phyloP scores from a whole-genome alignment of 2,888 invertebrate genomes.

The Zaprionus obscuricornis region DNA sequence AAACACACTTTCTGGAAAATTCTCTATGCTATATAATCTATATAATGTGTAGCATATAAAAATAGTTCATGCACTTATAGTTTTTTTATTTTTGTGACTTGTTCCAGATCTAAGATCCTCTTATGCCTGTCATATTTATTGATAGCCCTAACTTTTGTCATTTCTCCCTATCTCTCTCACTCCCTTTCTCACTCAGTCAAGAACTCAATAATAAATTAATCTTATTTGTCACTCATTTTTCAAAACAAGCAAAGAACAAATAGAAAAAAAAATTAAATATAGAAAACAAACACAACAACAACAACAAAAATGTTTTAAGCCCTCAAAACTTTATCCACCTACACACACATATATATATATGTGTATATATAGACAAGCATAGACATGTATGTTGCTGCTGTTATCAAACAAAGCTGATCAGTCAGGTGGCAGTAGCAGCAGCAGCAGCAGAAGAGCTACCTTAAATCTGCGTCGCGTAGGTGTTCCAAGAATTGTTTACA shows the following conservation, averaged over 20 bases:
- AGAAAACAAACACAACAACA: constrained; percentile 4
- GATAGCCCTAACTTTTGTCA: constrained; percentile 38
- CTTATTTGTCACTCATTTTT: constrained; percentile 76
- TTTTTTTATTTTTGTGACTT: constrained; percentile 23
- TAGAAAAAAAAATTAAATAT: too few species aligned
- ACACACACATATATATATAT: constrained; percentile 1
- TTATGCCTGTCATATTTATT: constrained; percentile 62
- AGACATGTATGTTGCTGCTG: constrained; percentile 33
- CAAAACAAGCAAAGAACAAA: constrained; percentile 48
- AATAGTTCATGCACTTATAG: constrained; percentile 23
- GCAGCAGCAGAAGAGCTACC: constrained; percentile 62
- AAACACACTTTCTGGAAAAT: constrained; percentile 30
- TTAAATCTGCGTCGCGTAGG: constrained; percentile 67
- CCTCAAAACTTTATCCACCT: constrained; percentile 30
- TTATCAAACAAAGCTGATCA: constrained; percentile 78
- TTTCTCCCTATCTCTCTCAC: neutral
- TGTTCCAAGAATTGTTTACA: constrained; percentile 77
- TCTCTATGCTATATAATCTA: too few species aligned
- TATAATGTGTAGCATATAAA: too few species aligned
- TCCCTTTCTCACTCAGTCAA: neutral
- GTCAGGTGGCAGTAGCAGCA: constrained; percentile 74
- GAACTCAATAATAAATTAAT: constrained; percentile 70
- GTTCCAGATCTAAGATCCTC: constrained; percentile 70
- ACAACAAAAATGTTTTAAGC: constrained; percentile 18
- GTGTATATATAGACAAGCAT: neutral